phyloP scores from a whole-genome alignment of 1,140 invertebrate genomes.

The Magallana angulata region DNA sequence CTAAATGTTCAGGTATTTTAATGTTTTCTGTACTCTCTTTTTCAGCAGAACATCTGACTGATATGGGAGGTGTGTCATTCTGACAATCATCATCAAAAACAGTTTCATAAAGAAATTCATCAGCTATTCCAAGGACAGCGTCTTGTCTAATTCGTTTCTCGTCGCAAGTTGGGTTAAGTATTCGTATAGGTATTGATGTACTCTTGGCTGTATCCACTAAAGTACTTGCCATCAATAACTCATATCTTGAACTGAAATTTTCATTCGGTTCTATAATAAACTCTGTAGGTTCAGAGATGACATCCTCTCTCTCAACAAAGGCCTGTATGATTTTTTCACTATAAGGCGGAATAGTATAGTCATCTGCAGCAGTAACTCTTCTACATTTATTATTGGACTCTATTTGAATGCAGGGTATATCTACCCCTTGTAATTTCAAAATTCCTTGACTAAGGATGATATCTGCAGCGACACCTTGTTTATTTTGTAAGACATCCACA shows the following conservation, averaged over 20 bases:
- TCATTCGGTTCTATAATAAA: slow-evolving; percentile 35
- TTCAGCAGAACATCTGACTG: too few species aligned
- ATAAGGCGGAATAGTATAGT: background rate
- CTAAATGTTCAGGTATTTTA: too few species aligned
- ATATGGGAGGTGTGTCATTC: too few species aligned
- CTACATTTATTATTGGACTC: background rate
- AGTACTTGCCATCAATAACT: slow-evolving; percentile 39
- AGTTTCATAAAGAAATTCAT: too few species aligned
- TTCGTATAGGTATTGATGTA: background rate
- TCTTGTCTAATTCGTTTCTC: background rate
- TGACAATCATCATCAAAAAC: too few species aligned
- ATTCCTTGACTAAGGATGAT: too few species aligned
- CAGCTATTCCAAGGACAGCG: background rate
- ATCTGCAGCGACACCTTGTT: background rate
- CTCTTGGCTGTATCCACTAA: background rate
- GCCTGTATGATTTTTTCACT: slow-evolving; percentile 10
- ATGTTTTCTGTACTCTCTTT: too few species aligned
- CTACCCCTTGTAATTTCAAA: too few species aligned
- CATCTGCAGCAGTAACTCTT: background rate
- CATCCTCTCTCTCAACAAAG: slow-evolving; percentile 1
- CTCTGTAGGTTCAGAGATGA: background rate
- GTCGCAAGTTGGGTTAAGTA: background rate
- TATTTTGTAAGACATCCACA: background rate
- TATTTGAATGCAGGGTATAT: background rate
- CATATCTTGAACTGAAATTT: background rate